Base-by-base conservation (phyloP, 1,140 invertebrate genomes). In the Camponotus floridanus region DNA sequence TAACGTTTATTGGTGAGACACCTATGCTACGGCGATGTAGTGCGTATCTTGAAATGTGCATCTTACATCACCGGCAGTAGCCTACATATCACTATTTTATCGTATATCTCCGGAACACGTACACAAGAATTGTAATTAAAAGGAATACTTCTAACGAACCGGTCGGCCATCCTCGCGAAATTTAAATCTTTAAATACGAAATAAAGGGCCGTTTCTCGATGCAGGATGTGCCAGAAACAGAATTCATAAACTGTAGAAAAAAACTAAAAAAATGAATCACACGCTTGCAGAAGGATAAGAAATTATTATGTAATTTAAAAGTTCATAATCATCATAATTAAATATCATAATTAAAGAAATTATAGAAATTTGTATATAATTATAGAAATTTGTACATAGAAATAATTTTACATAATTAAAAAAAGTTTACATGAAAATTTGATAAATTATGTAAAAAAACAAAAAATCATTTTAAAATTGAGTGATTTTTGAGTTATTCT, bases 111-210 rank as follows among this genome's bases (percentile, higher is more conserved):
- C n/a, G 39, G 45, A 65, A 57, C 48, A 65, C 48, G n/a, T 55
- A 51, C 48, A 68, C 67, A 87, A 79, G 13, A 42, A 7, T 33
- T 9, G n/a, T 13, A 36, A 59, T 59, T 71, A 76, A 87, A 71
- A 71, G 15, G 15, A 48, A 36, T 39, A 57, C 55, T 61, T 83
- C 26, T 73, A 73, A 79, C 59, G 45, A 78, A 36, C 36, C 48
- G 9, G 13, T 42, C 21, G 33, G 15, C 48, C 2, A 13, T 51
- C 15, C 36, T 51, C 8, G 36, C 39, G 70, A 86, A 8, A 8
- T 45, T 51, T 55, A 57, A 64, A 80, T 31, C 55, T 76, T 76
- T 79, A 79, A 79, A 51, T 1, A 59, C 15, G 8, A 78, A 13
- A 76, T 76, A 76, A 78, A 65, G 7, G 0, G 0, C 0, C 0